Evolutionary conservation across 2,888 invertebrate genomes (phyloP).

Genomic region (Hydrotaea cyrtoneurina): DNA sequence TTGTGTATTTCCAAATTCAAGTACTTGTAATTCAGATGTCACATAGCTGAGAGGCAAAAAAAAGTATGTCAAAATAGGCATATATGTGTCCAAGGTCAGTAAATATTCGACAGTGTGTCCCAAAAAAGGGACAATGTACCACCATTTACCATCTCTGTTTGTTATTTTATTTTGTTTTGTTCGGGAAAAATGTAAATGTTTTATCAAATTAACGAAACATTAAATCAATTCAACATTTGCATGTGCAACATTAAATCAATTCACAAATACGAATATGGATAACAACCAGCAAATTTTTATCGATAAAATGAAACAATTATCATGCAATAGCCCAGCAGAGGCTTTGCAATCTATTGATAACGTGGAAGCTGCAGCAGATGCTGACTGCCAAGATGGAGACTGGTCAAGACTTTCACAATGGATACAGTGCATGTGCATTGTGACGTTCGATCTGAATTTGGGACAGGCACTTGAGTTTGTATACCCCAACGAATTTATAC

Average conservation of each 20-base stretch:
- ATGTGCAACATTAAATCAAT: conserved; percentile 21
- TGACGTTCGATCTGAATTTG: conserved; percentile 98
- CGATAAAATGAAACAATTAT: conserved; percentile 1
- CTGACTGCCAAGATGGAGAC: conserved; percentile 57
- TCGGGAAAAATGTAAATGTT: not conserved
- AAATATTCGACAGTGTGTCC: no score
- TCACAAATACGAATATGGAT: conserved; percentile 46
- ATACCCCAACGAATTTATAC: conserved; percentile 81
- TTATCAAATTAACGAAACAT: no score
- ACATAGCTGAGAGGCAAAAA: no score
- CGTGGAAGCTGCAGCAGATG: conserved; percentile 21
- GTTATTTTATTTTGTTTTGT: conserved; percentile 8
- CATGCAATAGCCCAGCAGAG: not conserved
- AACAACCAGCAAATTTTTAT: not conserved
- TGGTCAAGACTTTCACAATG: conserved; percentile 94
- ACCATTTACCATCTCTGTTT: not conserved
- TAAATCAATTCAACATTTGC: no score
- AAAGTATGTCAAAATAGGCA: no score
- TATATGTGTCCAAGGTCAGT: no score
- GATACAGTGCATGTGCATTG: conserved; percentile 98
- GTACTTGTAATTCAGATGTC: no score
- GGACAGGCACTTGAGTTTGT: conserved; percentile 86
- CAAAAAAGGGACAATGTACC: no score
- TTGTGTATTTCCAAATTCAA: no score
- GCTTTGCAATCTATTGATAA: conserved; percentile 16